Evolutionary conservation across 2,888 invertebrate species (phyloP), one percentile per base, ranked within the genome.

Genomic region (Eristalinus aeneus): DNA sequence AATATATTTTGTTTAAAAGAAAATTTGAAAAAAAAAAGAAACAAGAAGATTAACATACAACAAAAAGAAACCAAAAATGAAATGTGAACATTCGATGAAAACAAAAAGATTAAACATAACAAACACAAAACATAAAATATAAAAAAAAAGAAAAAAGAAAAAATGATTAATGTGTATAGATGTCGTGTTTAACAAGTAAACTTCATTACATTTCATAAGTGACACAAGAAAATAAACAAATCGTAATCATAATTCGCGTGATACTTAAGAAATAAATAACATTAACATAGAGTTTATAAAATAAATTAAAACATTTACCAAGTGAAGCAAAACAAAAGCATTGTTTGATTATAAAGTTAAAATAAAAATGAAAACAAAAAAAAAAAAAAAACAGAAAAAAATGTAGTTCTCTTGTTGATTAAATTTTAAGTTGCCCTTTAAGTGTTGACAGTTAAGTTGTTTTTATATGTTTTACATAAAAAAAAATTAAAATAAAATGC

Each of bases 401-500:
- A 54, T 39, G 81, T 77, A 81, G 81, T 82, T 76, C 73, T 87
- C 87, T 78, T 87, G 88, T 85, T 88, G 64, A 82, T 86, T 78
- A 74, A 73, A 64, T 27, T 78, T 74, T 86, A 82, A 20, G 74
- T 86, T 86, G 82, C 74, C 86, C 86, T 86, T 86, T 86, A 86
- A 86, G 71, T 86, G 86, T 86, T 86, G 78, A 82, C 67, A 77
- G 46, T 86, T 86, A 69, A 78, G 86, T 86, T 86, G 86, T 78
- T 78, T 86, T 86, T 86, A 86, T 86, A 86, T 86, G 74, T 82
- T 86, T 78, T 82, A 86, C 73, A 82, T 54, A 73, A 69, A 80
- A 72, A 60, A 54, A 53, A 65, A 68, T 54, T 11, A 63, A 63
- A 63, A 63, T 32, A 20, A 68, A 71, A 80, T 54, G 69, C 46